Percentiles rank a stretch among this genome's conserved stretches.
phyloP scores from a whole-genome alignment of 1,140 invertebrate genomes.

The Orussus abietinus region DNA sequence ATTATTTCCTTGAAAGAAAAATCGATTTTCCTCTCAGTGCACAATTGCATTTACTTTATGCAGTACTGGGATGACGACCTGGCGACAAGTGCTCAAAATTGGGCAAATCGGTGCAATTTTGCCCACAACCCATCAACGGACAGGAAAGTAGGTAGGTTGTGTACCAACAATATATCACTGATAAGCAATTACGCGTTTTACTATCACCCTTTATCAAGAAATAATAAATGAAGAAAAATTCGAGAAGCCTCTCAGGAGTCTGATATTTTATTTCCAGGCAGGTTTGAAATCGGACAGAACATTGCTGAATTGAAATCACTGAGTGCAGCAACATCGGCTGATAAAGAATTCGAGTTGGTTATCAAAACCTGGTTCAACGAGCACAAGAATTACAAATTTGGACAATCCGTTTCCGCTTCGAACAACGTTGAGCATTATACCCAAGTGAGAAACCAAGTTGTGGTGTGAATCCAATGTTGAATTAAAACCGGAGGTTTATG shows the following conservation, averaged over 20 bases:
- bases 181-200: not conserved
- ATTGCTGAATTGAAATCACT: slow-evolving; percentile 62
- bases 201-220: slow-evolving; percentile 8
- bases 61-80: slow-evolving; percentile 45
- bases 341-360: slow-evolving; percentile 65
- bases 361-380: slow-evolving; percentile 74
- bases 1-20: too few species aligned
- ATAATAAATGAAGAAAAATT: too few species aligned
- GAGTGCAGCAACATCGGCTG: slow-evolving; percentile 60
- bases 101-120: slow-evolving; percentile 46
- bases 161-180: too few species aligned
- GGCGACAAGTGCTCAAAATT: slow-evolving; percentile 41
- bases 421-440: slow-evolving; percentile 71
- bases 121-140: slow-evolving; percentile 48
- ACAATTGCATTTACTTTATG: too few species aligned
- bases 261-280: slow-evolving; percentile 43
- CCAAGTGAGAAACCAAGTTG: slow-evolving; percentile 56
- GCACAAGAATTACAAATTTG: slow-evolving; percentile 58
- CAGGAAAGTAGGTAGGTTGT: slow-evolving; percentile 39
- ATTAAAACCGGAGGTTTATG: too few species aligned
- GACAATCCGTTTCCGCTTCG: slow-evolving; percentile 56
- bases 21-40: too few species aligned
- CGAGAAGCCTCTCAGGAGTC: too few species aligned
- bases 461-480: too few species aligned
- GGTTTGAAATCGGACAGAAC: slow-evolving; percentile 75